Evolutionary conservation across 2,113 vertebrate species (phyloP).

Genomic region (Campylorhamphus procurvoides): DNA sequence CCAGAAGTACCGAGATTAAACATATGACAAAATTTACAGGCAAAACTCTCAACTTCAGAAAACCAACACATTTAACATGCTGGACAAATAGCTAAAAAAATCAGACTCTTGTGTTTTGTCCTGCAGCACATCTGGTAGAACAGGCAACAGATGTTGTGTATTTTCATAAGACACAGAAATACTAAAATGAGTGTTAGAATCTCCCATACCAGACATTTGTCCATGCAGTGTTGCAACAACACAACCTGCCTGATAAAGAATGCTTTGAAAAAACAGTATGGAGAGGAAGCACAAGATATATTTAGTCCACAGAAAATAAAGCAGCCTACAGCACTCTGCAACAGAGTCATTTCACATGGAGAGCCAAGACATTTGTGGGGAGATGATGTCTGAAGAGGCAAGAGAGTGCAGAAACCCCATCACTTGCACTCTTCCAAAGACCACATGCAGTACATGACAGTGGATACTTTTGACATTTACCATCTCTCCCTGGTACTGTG

Average conservation of each 20-base stretch:
- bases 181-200: not conserved
- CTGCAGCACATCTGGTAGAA: not conserved
- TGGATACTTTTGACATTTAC: conserved; percentile 63
- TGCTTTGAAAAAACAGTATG: not conserved
- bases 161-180: not conserved
- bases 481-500: not conserved
- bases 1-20: not conserved
- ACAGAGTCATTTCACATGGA: not conserved
- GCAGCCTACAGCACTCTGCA: not conserved
- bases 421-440: not conserved
- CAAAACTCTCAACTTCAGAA: not conserved
- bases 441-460: not conserved
- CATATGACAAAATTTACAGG: not conserved
- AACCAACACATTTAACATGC: not conserved
- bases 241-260: not conserved
- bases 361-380: not conserved
- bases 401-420: not conserved
- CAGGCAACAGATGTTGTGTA: not conserved
- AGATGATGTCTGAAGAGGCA: not conserved
- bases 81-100: not conserved
- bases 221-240: not conserved
- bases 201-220: not conserved
- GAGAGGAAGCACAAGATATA: not conserved
- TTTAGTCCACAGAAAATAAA: not conserved
- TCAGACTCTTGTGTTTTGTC: not conserved